phyloP scores from a whole-genome alignment of 2,888 invertebrate species.

The Drosophila putrida region DNA sequence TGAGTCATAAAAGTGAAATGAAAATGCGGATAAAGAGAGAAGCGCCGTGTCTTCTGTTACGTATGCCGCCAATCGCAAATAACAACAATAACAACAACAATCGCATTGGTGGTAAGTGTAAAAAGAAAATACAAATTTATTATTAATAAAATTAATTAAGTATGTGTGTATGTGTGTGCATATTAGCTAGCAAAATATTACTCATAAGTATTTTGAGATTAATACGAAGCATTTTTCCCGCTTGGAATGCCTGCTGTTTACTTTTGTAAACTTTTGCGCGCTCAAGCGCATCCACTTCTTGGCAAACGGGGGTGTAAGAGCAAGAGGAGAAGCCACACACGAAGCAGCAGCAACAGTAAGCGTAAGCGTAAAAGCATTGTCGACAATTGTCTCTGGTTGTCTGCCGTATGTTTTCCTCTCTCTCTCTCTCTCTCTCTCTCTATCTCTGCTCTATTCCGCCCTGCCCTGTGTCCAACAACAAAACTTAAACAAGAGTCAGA shows the following conservation, averaged over 20 bases:
- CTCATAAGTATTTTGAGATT: slow-evolving; percentile 50
- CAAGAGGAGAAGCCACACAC: slow-evolving; percentile 18
- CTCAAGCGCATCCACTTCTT: slow-evolving; percentile 54
- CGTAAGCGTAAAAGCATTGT: slow-evolving; percentile 32
- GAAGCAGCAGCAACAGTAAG: slow-evolving; percentile 20
- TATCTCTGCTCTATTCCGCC: slow-evolving; percentile 4
- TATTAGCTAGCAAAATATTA: slow-evolving; percentile 45
- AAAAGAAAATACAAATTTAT: slow-evolving; percentile 30
- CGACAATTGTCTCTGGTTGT: slow-evolving; percentile 47
- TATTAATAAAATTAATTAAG: slow-evolving; percentile 15
- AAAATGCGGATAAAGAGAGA: slow-evolving; percentile 89
- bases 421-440: neutral
- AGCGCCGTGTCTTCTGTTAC: slow-evolving; percentile 88
- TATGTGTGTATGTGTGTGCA: slow-evolving; percentile 8
- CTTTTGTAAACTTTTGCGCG: slow-evolving; percentile 65
- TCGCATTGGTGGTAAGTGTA: slow-evolving; percentile 72
- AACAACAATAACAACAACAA: slow-evolving; percentile 61
- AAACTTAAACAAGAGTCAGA: slow-evolving; percentile 46
- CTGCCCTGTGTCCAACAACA: too few relatives aligned
- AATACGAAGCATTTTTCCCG: slow-evolving; percentile 58
- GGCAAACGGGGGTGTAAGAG: neutral
- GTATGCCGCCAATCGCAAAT: slow-evolving; percentile 87
- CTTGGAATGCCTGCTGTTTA: slow-evolving; percentile 72
- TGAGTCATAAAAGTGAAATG: slow-evolving; percentile 86
- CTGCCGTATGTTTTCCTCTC: slow-evolving; percentile 34